Conservation (phyloP, 2,797 vertebrate species). For the Leptatherina wallacei region DNA sequence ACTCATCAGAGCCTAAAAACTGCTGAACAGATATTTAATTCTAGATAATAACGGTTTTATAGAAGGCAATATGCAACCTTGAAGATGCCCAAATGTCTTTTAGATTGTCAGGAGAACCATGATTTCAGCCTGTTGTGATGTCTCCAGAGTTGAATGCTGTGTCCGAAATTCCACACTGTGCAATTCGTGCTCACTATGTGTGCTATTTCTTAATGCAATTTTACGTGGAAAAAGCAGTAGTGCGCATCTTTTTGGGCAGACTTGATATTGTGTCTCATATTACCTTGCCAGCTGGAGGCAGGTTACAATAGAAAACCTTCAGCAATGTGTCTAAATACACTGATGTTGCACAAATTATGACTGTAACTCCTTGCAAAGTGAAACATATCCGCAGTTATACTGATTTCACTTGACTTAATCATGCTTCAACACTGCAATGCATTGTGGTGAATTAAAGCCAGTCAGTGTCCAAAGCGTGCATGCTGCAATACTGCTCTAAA, state of each 20-base stretch:
- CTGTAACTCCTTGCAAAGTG: not conserved
- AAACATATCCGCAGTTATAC: not conserved
- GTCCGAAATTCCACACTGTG: slow-evolving; percentile 5
- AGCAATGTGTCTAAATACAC: not conserved
- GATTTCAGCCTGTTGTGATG: slow-evolving; percentile 16
- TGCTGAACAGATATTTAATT: slow-evolving; percentile 31
- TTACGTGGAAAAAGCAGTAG: not conserved
- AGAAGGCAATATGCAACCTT: slow-evolving; percentile 41
- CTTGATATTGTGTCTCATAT: not conserved
- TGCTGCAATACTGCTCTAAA: not conserved
- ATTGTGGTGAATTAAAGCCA: not conserved
- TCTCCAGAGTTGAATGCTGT: slow-evolving; percentile 1
- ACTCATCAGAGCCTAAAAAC: slow-evolving; percentile 47
- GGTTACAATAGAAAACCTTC: not conserved
- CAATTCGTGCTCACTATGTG: slow-evolving; percentile 7
- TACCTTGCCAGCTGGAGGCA: not conserved
- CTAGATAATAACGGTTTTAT: slow-evolving; percentile 50
- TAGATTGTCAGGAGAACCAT: slow-evolving; percentile 59
- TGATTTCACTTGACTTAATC: not conserved
- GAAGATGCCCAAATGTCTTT: slow-evolving; percentile 17
- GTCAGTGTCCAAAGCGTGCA: not conserved
- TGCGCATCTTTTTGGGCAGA: not conserved
- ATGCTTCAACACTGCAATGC: not conserved
- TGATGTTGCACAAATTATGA: not conserved
- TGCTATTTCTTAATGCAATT: slow-evolving; percentile 10